phyloP scores from a whole-genome alignment of 2,113 vertebrate genomes.

The Oncorhynchus keta region DNA sequence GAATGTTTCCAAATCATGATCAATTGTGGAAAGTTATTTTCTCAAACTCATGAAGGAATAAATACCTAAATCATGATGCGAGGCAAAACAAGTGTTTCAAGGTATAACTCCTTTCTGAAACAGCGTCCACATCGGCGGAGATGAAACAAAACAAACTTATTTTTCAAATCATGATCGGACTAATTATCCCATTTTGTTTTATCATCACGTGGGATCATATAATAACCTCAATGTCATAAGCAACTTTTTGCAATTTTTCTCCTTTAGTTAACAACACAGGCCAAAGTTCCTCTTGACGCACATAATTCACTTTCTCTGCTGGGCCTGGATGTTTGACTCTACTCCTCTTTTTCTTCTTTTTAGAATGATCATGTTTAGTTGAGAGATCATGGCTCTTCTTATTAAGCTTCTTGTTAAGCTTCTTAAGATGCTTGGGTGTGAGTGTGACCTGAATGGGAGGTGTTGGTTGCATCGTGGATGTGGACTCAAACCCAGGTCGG shows the following conservation, averaged over 20 bases:
- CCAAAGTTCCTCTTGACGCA: background rate
- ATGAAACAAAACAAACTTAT: background rate
- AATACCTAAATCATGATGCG: background rate
- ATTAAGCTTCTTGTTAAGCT: background rate
- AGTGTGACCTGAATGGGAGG: background rate
- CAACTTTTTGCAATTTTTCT: conserved; percentile 11
- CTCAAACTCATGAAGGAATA: background rate
- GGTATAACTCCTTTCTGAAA: too few relatives aligned
- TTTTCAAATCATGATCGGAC: background rate
- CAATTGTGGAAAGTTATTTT: background rate
- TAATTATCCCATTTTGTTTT: background rate
- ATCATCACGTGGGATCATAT: conserved; percentile 29
- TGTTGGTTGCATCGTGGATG: background rate
- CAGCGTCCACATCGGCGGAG: background rate
- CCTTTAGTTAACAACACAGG: background rate
- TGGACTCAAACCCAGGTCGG: conserved; percentile 1
- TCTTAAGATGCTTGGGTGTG: background rate
- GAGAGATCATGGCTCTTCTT: background rate
- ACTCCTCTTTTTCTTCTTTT: background rate
- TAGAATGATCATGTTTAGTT: too few relatives aligned
- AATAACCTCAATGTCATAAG: conserved; percentile 54
- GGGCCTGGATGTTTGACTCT: background rate
- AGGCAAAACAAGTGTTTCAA: background rate
- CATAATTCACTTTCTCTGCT: background rate
- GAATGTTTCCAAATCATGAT: background rate